Conservation (phyloP, 2,797 vertebrate genomes). For the Neolamprologus multifasciatus region DNA sequence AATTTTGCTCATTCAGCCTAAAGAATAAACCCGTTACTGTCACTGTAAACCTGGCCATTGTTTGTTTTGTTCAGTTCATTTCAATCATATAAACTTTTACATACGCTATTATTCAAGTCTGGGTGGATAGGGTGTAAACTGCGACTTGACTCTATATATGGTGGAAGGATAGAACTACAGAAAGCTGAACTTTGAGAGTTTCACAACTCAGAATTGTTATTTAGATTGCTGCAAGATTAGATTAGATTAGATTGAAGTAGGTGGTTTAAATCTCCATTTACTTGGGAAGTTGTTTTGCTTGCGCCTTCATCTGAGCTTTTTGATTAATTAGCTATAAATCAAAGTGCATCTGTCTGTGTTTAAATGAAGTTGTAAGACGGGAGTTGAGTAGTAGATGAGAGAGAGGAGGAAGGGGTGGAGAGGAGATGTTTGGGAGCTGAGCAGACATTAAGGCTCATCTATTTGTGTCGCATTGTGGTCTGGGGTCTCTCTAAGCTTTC, state of each 20-base stretch:
- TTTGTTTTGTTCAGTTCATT: neutral
- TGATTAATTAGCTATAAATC: neutral
- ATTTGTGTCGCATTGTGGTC: slow-evolving; percentile 45
- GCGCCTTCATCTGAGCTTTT: neutral
- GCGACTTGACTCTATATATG: neutral
- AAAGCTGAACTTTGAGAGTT: neutral
- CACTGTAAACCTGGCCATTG: neutral
- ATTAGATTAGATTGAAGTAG: neutral
- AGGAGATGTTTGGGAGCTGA: neutral
- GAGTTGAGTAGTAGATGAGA: neutral
- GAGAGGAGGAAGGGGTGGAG: neutral
- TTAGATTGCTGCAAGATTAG: neutral
- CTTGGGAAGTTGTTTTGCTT: neutral
- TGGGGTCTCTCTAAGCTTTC: slow-evolving; percentile 52
- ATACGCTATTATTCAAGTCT: neutral
- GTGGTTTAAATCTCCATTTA: neutral
- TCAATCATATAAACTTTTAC: neutral
- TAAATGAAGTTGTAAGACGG: neutral
- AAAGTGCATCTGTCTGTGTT: neutral
- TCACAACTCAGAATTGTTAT: neutral
- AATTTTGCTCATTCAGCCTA: neutral
- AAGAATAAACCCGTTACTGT: neutral
- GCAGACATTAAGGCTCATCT: slow-evolving; percentile 32
- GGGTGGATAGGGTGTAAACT: neutral
- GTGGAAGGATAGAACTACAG: neutral